These are phyloP conservation scores for Eupithecia dodoneata DNA, from an alignment of 2,888 invertebrate species.

Conservation along the genomic window DNA sequence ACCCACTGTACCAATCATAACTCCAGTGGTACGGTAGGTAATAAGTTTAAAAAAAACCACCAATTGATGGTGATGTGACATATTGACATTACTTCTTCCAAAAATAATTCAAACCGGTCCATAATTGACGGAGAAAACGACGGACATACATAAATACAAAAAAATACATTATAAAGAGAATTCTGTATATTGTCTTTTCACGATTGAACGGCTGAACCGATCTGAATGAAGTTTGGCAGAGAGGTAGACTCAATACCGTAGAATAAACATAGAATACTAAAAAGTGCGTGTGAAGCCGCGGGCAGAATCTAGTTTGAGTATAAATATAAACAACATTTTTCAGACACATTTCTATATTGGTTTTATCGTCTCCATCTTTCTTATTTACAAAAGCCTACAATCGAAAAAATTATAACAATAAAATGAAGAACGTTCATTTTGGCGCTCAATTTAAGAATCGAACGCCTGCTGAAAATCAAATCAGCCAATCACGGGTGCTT, in stretches of 20 bases:
- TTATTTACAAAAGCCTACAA: conserved; percentile 8
- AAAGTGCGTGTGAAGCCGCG: not conserved
- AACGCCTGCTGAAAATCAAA: conserved; percentile 64
- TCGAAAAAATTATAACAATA: conserved; percentile 18
- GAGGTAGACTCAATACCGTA: not conserved
- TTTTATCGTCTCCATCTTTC: not conserved
- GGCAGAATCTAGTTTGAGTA: not conserved
- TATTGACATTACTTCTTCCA: no score
- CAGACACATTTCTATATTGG: not conserved
- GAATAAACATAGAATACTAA: not conserved
- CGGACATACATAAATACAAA: no score
- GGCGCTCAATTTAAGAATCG: conserved; percentile 57
- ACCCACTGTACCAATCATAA: no score
- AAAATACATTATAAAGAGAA: no score
- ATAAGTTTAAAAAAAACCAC: no score
- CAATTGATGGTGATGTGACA: no score
- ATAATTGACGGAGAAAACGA: no score
- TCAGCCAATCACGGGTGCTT: conserved; percentile 66
- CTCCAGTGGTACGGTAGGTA: no score
- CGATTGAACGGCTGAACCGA: not conserved
- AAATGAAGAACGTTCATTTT: conserved; percentile 54
- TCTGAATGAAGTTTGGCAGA: not conserved
- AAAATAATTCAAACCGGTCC: no score
- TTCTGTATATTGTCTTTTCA: not conserved
- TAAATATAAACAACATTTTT: not conserved